These are phyloP conservation scores for Aplysina aerophoba DNA, from an alignment of 37 sponge, comb jelly and placozoan species.

Conservation along the genomic window DNA sequence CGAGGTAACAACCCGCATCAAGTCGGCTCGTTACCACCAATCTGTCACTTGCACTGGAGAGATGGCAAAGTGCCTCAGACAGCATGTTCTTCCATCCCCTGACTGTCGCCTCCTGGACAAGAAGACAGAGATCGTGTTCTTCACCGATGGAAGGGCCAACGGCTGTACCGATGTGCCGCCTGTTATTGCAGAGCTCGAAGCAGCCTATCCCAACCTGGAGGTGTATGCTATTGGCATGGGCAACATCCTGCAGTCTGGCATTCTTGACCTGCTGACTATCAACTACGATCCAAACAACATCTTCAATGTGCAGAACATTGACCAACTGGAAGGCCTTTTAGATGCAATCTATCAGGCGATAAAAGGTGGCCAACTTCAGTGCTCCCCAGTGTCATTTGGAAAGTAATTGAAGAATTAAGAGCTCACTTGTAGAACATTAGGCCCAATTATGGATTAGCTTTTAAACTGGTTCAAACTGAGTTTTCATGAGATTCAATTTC, in stretches of 20 bases:
- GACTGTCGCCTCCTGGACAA: slow-evolving; percentile 3
- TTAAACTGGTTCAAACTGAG: too few species aligned
- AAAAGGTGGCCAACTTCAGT: too few species aligned
- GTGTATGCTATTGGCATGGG: slow-evolving; percentile 32
- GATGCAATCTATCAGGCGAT: background rate
- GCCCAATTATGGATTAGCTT: too few species aligned
- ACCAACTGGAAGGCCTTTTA: background rate
- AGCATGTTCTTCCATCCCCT: slow-evolving; percentile 18
- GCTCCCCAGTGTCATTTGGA: too few species aligned
- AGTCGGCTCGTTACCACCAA: slow-evolving; percentile 20
- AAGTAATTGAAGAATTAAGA: too few species aligned
- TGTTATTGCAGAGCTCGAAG: background rate
- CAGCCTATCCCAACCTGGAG: background rate
- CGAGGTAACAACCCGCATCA: background rate
- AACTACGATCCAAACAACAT: slow-evolving; percentile 16
- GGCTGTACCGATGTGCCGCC: background rate
- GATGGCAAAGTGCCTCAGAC: background rate
- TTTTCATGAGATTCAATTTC: too few species aligned
- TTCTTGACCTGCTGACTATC: background rate
- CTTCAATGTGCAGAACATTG: slow-evolving; percentile 13
- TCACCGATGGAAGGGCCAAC: slow-evolving; percentile 28
- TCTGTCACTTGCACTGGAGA: background rate
- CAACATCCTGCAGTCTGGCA: background rate
- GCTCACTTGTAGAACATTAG: too few species aligned
- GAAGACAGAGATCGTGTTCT: slow-evolving; percentile 22